phyloP scores from a whole-genome alignment of 2,797 vertebrate species.

The Bovichtus variegatus region DNA sequence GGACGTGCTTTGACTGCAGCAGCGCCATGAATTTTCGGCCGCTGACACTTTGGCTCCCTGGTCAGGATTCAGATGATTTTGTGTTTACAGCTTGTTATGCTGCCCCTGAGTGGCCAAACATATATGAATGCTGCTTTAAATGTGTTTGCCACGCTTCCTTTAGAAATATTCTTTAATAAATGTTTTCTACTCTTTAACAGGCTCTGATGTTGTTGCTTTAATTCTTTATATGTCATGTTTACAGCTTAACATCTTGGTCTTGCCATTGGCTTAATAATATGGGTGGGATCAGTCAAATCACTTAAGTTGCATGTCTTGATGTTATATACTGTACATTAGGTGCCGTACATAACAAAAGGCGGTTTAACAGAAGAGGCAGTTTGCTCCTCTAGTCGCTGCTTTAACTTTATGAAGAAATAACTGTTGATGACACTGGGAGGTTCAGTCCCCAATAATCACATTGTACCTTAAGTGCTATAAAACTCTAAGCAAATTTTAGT shows the following conservation, averaged over 20 bases:
- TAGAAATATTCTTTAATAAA: no score
- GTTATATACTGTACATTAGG: neutral
- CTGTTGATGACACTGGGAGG: neutral
- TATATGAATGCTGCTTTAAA: neutral
- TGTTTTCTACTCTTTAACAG: no score
- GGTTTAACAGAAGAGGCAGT: neutral
- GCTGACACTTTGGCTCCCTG: neutral
- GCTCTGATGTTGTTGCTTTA: no score
- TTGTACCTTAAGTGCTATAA: neutral
- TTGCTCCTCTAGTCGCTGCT: neutral
- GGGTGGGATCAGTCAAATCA: no score
- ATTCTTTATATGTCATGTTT: no score
- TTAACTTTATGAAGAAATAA: neutral
- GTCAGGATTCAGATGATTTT: constrained; percentile 11
- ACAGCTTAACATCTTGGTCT: no score
- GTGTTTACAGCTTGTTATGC: no score
- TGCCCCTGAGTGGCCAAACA: neutral
- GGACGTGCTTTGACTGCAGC: neutral
- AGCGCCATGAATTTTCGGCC: neutral
- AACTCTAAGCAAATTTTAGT: neutral
- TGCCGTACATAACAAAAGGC: neutral
- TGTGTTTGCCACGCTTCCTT: neutral
- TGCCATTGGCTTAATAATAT: no score
- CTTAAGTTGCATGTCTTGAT: neutral
- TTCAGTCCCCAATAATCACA: neutral